Conservation (phyloP, 2,797 vertebrate species). For the Schizopygopsis malacanthus region DNA sequence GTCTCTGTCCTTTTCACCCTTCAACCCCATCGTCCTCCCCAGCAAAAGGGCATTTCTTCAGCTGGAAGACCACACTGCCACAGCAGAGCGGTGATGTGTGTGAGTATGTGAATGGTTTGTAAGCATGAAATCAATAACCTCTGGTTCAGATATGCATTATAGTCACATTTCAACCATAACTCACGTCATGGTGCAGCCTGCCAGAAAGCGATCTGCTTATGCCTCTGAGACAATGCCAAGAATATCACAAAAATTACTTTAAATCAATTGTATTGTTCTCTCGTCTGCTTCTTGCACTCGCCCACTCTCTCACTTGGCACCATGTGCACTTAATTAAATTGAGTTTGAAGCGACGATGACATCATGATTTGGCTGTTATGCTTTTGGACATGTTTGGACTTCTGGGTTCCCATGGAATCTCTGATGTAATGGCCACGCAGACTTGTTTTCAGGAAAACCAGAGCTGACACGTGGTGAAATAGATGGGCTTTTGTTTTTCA, state of each 20-base stretch:
- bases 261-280: slow-evolving; percentile 55
- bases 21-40: not conserved
- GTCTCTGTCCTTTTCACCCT: slow-evolving; percentile 19
- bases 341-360: slow-evolving; percentile 70
- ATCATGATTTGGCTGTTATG: slow-evolving; percentile 71
- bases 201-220: slow-evolving; percentile 40
- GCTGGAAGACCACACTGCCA: not conserved
- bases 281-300: slow-evolving; percentile 19
- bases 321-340: slow-evolving; percentile 68
- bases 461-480: slow-evolving; percentile 57
- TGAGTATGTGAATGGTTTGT: slow-evolving; percentile 21
- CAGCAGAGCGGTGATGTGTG: slow-evolving; percentile 14
- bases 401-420: slow-evolving; percentile 72
- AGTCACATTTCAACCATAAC: slow-evolving; percentile 37
- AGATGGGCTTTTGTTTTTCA: slow-evolving; percentile 52
- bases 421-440: slow-evolving; percentile 67
- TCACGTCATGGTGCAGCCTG: slow-evolving; percentile 26
- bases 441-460: slow-evolving; percentile 37
- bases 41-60: slow-evolving; percentile 1
- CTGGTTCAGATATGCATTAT: slow-evolving; percentile 36
- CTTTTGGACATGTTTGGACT: slow-evolving; percentile 61
- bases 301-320: slow-evolving; percentile 50
- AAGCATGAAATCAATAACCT: slow-evolving; percentile 14
- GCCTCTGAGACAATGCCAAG: slow-evolving; percentile 45
- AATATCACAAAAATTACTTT: slow-evolving; percentile 39